phyloP scores from a whole-genome alignment of 2,113 vertebrate genomes.

The Xiphorhynchus elegans region DNA sequence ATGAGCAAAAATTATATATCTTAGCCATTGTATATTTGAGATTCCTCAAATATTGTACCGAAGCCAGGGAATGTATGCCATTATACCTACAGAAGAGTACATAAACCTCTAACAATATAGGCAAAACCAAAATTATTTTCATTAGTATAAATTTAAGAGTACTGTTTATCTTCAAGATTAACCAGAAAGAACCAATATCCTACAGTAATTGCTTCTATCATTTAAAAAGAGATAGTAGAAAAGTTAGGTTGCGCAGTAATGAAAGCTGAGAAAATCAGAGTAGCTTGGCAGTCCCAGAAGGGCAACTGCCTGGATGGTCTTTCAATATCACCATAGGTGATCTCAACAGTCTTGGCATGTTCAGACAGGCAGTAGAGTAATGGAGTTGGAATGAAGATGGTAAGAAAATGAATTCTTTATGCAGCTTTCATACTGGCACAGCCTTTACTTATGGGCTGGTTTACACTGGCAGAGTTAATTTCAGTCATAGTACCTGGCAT shows the following conservation, averaged over 20 bases:
- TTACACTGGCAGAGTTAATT: background rate
- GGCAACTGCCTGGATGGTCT: background rate
- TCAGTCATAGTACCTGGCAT: background rate
- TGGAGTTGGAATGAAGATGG: background rate
- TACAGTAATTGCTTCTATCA: background rate
- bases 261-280: background rate
- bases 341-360: background rate
- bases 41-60: background rate
- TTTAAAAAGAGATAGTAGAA: background rate
- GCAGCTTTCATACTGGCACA: background rate
- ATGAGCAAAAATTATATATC: background rate
- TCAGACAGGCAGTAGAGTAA: background rate
- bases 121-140: background rate
- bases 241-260: background rate
- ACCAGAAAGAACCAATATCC: background rate
- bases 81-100: background rate
- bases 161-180: background rate
- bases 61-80: background rate
- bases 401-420: background rate
- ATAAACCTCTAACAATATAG: background rate
- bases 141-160: background rate
- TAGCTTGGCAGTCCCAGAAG: background rate
- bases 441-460: background rate
- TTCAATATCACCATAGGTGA: background rate
- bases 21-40: background rate